Conservation (phyloP, 2,113 vertebrate genomes). For the Arvicanthis niloticus region DNA sequence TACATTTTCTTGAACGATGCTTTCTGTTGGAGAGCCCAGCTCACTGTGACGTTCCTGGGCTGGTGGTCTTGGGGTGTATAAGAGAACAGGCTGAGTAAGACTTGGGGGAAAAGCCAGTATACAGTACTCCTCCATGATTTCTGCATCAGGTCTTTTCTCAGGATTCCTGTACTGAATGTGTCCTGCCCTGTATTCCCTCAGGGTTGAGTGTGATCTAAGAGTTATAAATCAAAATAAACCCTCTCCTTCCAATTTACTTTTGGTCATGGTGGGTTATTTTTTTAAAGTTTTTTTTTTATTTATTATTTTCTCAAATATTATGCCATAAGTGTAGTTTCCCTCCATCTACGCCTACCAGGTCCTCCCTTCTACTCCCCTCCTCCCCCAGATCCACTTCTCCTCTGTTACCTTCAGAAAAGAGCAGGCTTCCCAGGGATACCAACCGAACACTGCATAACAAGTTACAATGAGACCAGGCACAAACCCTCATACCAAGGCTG, state of each 20-base stretch:
- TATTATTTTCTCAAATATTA: not conserved
- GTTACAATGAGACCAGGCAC: not conserved
- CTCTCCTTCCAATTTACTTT: not conserved
- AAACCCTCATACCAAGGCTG: not conserved
- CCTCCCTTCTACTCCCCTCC: not conserved
- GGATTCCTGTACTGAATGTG: not conserved
- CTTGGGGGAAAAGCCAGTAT: not conserved
- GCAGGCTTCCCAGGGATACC: not conserved
- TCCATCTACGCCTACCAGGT: not conserved
- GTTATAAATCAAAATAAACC: not conserved
- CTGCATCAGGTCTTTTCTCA: not conserved
- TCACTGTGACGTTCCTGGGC: too few relatives aligned
- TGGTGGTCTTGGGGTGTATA: not conserved
- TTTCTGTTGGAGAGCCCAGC: not conserved
- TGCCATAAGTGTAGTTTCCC: not conserved
- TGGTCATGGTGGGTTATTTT: not conserved
- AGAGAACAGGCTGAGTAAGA: not conserved
- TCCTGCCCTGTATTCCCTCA: not conserved
- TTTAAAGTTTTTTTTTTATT: not conserved
- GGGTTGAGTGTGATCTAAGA: not conserved
- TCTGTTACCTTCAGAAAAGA: not conserved
- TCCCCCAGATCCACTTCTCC: not conserved
- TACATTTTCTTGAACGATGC: not conserved
- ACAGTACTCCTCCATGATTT: not conserved
- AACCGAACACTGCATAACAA: not conserved